Evolutionary conservation across 2,113 vertebrate genomes (phyloP).

Genomic region (Spea bombifrons): DNA sequence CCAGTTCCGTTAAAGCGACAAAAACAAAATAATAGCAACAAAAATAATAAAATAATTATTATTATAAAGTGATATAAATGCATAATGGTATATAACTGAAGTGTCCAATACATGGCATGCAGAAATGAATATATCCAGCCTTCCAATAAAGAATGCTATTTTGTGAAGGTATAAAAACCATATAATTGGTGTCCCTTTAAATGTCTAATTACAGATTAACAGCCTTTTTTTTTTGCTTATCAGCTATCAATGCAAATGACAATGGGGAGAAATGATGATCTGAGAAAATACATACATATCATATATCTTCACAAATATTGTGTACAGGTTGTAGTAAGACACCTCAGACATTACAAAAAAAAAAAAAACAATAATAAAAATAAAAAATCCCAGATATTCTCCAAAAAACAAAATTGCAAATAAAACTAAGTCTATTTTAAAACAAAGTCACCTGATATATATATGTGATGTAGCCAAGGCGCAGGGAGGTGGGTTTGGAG

Average conservation of each 20-base stretch:
- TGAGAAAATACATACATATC: background rate
- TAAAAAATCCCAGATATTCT: slow-evolving; percentile 15
- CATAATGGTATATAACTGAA: slow-evolving; percentile 31
- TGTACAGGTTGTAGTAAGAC: slow-evolving; percentile 74
- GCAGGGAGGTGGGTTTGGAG: slow-evolving; percentile 90
- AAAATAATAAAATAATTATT: background rate
- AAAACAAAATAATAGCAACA: background rate
- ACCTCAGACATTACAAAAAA: slow-evolving; percentile 60
- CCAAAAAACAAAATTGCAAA: slow-evolving; percentile 62
- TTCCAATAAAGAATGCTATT: background rate
- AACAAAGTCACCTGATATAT: slow-evolving; percentile 81
- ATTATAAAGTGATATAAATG: slow-evolving; percentile 25
- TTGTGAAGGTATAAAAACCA: background rate
- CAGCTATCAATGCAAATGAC: slow-evolving; percentile 6
- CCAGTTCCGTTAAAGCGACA: slow-evolving; percentile 4
- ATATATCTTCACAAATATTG: slow-evolving; percentile 69
- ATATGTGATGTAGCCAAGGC: slow-evolving; percentile 85
- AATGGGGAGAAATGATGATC: background rate
- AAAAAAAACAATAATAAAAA: slow-evolving; percentile 50
- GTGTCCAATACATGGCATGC: slow-evolving; percentile 42
- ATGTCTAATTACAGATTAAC: background rate
- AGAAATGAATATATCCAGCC: slow-evolving; percentile 19
- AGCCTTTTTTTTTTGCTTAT: background rate
- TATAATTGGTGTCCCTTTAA: background rate
- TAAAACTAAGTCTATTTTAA: slow-evolving; percentile 65